These are phyloP conservation scores for Esox lucius DNA, from an alignment of 2,797 vertebrate species.

Conservation along the genomic window DNA sequence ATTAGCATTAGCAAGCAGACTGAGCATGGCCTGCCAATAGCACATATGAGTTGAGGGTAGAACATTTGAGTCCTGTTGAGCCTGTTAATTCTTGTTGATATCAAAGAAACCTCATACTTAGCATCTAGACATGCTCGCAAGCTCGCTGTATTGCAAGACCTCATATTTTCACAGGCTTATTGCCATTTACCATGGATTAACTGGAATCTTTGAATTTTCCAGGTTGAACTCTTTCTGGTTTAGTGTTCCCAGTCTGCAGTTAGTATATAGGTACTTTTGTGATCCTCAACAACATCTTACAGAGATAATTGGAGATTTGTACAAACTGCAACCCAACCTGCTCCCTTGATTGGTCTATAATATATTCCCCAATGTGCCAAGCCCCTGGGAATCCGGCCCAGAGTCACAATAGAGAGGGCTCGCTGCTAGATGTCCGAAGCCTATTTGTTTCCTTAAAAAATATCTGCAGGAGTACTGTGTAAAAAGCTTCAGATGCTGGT, in stretches of 20 bases:
- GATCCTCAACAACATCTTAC: not conserved
- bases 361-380: constrained; percentile 24
- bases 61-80: not conserved
- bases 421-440: constrained; percentile 2
- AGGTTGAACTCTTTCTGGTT: constrained; percentile 3
- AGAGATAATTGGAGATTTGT: not conserved
- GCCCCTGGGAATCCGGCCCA: not conserved
- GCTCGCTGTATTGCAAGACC: too few relatives aligned
- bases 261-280: not conserved
- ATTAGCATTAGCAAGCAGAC: not conserved
- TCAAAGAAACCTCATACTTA: not conserved
- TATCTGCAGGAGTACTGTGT: constrained; percentile 38
- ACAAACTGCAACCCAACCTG: not conserved
- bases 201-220: not conserved
- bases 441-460: not conserved
- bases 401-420: constrained; percentile 28
- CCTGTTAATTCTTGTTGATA: not conserved
- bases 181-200: not conserved
- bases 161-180: not conserved
- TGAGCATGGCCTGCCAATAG: not conserved
- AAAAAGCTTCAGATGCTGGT: constrained; percentile 55
- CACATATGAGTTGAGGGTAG: not conserved
- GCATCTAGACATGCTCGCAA: not conserved
- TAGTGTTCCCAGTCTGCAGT: not conserved
- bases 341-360: not conserved